These are phyloP conservation scores for Lepisosteus oculatus DNA, from an alignment of 2,113 vertebrate genomes.

Conservation along the genomic window DNA sequence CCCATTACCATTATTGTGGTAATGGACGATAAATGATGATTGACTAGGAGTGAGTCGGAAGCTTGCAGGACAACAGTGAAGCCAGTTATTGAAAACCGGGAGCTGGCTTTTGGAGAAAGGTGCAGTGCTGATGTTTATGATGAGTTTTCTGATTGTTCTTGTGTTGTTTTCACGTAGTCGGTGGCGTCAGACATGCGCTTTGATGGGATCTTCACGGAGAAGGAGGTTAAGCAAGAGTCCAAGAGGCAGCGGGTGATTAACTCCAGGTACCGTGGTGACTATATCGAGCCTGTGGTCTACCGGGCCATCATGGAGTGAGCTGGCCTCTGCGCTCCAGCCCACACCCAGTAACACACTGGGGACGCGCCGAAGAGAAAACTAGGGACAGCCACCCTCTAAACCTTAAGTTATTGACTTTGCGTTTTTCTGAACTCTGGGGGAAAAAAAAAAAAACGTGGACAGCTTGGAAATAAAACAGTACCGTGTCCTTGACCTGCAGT, in stretches of 20 bases:
- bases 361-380: neutral
- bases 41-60: too few relatives aligned
- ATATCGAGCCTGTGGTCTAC: slow-evolving; percentile 90
- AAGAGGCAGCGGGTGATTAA: slow-evolving; percentile 95
- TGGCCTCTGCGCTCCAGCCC: neutral
- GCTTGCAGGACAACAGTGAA: too few relatives aligned
- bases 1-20: too few relatives aligned
- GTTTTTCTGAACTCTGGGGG: neutral
- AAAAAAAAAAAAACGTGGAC: neutral
- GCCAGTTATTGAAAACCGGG: neutral
- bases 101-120: too few relatives aligned
- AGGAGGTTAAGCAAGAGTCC: slow-evolving; percentile 84
- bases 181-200: slow-evolving; percentile 98
- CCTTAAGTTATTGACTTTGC: slow-evolving; percentile 19
- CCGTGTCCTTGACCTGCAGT: neutral
- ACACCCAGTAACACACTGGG: neutral
- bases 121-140: neutral
- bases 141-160: too few relatives aligned
- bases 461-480: neutral
- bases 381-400: slow-evolving; percentile 8
- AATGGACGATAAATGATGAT: too few relatives aligned
- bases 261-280: slow-evolving; percentile 93
- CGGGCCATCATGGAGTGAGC: slow-evolving; percentile 94
- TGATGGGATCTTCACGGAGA: slow-evolving; percentile 88
- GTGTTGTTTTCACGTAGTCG: slow-evolving; percentile 64